Conservation (phyloP, 2,797 vertebrate genomes). For the Hyperoplus immaculatus region DNA sequence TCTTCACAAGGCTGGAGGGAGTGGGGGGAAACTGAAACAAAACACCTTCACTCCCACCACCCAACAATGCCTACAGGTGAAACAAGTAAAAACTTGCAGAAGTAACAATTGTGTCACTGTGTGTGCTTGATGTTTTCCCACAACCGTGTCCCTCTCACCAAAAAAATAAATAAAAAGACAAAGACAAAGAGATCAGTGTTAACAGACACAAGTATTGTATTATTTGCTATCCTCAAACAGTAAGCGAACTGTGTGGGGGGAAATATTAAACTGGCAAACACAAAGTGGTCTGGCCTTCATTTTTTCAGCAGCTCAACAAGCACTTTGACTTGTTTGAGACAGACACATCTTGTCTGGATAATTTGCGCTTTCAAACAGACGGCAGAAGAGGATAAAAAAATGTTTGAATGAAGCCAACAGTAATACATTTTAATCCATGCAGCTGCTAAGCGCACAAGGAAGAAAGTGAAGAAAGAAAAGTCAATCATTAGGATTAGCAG, state of each 20-base stretch:
- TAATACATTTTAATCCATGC: conserved; percentile 43
- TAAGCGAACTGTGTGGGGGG: conserved; percentile 22
- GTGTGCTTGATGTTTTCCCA: neutral
- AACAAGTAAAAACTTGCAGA: conserved; percentile 54
- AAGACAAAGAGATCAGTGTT: neutral
- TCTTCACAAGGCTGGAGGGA: conserved; percentile 43
- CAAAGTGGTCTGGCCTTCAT: conserved; percentile 15
- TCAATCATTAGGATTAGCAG: conserved; percentile 33
- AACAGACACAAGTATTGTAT: conserved; percentile 25
- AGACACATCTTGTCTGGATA: conserved; percentile 23
- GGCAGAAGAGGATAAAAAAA: conserved; percentile 40
- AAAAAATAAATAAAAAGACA: neutral
- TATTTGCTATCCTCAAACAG: neutral
- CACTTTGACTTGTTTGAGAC: conserved; percentile 31
- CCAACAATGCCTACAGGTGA: conserved; percentile 20
- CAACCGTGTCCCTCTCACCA: neutral
- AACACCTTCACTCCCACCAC: conserved; percentile 53
- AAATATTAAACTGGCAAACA: conserved; percentile 26
- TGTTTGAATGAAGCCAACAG: conserved; percentile 38
- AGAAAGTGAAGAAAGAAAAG: conserved; percentile 15
- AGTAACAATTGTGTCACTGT: neutral
- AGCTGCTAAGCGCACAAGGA: conserved; percentile 21
- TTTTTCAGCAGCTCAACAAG: conserved; percentile 32
- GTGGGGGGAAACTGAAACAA: conserved; percentile 58
- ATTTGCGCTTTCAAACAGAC: conserved; percentile 27